Evolutionary conservation across 2,888 invertebrate species (phyloP), one percentile per base, ranked within the genome.

Genomic region (Platycheirus albimanus): DNA sequence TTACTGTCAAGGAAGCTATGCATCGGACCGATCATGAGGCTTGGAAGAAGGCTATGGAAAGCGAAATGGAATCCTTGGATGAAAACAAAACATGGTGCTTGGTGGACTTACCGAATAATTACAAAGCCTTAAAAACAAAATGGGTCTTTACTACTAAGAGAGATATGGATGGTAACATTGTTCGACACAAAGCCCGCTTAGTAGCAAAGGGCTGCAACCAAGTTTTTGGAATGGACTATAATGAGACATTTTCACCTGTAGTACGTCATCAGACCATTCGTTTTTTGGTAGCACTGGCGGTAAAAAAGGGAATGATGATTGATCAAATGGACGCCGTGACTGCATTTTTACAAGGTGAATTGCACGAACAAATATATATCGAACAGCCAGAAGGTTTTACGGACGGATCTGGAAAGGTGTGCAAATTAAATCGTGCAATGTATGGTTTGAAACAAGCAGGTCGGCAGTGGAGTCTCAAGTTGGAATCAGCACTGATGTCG

Each of bases 61-160:
- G 47, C 4, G 47, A 47, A 7, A 24, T 47, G 47, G 20, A 47
- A 20, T 47, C 47, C 1, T 7, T 47, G 47, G 47, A 47, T 24
- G 47, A 47, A 47, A 47, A 47, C 47, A 24, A 47, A 20, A 47
- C 47, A 13, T 47, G 24, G 47, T 7, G 5, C n/a, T 47, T 47
- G 13, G 20, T 2, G 7, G 47, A 47, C 20, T 6, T 47, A n/a
- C 47, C 47, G 7, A 24, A 24, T n/a, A 20, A 47, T 13, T 7
- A n/a, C 2, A 24, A 47, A 24, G 17, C 6, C n/a, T 24, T 47
- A 7, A 64, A 70, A 41, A 47, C 38, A 15, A 70, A 77, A 45
- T 77, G 63, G 77, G 56, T 64, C 10, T 70, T 77, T 28, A 45
- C 20, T 36, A 69, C 49, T 3, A 77, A 70, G 38, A 52, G 49